Conservation (phyloP, 2,888 invertebrate genomes). For the Microplitis deprimator region DNA sequence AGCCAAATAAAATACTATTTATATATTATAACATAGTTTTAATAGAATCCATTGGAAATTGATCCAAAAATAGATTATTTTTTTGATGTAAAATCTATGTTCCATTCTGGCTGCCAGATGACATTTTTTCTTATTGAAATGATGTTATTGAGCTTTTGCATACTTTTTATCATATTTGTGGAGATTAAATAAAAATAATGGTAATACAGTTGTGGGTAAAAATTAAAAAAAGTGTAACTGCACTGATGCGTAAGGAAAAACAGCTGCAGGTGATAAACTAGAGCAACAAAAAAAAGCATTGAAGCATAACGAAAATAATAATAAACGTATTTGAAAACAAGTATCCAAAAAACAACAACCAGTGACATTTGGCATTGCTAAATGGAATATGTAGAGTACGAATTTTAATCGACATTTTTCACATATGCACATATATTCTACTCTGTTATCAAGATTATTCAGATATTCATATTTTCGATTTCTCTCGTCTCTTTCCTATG, state of each 20-base stretch:
- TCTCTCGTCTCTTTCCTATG: background rate
- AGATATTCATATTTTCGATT: conserved; percentile 26
- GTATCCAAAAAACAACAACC: conserved; percentile 10
- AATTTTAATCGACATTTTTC: conserved; percentile 37
- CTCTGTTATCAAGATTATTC: conserved; percentile 32
- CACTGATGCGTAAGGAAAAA: background rate
- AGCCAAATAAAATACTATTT: no score
- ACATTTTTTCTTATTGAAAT: background rate
- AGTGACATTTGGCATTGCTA: conserved; percentile 11
- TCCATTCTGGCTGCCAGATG: no score
- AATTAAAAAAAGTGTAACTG: background rate
- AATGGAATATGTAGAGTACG: conserved; percentile 26
- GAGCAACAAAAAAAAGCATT: background rate
- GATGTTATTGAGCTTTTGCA: background rate
- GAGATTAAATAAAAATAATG: background rate
- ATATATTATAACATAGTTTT: no score
- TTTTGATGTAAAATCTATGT: no score
- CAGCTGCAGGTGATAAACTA: background rate
- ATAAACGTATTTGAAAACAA: background rate
- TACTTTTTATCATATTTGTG: background rate
- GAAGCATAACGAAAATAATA: background rate
- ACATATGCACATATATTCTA: conserved; percentile 33
- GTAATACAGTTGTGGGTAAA: background rate
- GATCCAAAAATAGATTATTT: no score
- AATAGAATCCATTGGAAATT: no score